Evolutionary conservation across 2,797 vertebrate species (phyloP).

Genomic region (Trichosurus vulpecula): DNA sequence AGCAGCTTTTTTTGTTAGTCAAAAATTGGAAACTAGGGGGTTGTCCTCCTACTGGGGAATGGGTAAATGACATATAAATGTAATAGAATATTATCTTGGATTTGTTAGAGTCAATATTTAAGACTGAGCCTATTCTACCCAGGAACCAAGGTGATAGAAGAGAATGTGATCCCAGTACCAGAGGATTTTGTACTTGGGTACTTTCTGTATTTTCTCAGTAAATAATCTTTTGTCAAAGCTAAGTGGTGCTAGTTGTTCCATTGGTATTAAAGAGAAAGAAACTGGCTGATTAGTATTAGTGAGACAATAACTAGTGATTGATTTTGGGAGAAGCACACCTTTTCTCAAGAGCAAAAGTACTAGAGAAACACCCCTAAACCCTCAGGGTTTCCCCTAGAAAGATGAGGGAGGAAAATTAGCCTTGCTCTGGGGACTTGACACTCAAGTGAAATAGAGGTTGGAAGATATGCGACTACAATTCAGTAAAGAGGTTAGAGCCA

Average conservation of each 20-base stretch:
- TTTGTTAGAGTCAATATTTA: not conserved
- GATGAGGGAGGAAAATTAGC: no score
- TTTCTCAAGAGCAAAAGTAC: no score
- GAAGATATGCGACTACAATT: not conserved
- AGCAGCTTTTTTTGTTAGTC: not conserved
- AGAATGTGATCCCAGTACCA: not conserved
- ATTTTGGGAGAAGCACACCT: no score
- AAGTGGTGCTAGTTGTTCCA: no score
- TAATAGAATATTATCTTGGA: not conserved
- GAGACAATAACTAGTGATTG: no score
- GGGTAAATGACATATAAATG: not conserved
- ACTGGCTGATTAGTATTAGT: not conserved
- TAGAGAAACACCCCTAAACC: no score
- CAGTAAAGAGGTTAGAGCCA: not conserved
- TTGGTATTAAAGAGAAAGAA: not conserved
- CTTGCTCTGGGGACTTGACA: no score
- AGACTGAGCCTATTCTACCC: not conserved
- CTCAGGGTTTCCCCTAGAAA: no score
- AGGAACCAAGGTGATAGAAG: not conserved
- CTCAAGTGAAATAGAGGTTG: not conserved
- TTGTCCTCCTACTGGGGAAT: not conserved
- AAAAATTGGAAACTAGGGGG: not conserved
- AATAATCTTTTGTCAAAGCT: not conserved
- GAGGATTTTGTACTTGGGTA: not conserved
- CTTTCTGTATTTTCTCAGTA: not conserved